Base-by-base conservation (phyloP, 2,113 vertebrate genomes). In the Myanophis thanlyinensis region DNA sequence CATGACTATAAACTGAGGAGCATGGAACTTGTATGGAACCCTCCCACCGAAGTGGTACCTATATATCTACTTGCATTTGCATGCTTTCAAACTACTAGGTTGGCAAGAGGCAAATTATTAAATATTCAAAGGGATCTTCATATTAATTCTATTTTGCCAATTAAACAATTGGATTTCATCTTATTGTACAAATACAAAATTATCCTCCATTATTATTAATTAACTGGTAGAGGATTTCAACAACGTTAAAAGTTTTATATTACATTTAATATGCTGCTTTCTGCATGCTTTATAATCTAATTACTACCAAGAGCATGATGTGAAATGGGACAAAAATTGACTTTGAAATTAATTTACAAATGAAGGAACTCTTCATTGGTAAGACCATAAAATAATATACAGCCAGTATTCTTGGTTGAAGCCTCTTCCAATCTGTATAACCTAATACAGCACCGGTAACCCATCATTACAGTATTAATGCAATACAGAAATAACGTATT, bases 401-500 rank as follows among this genome's bases (percentile, higher is more conserved):
- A 67, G 7, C 25, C 49, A 80, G 35, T 44, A 84, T 35, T 92
- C 52, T 92, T 15, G 2, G 13, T 56, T 40, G 51, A 49, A 47
- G 30, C 11, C 20, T n/a, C 44, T 89, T 23, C 30, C 73, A 49
- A 12, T n/a, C 1, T 53, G 40, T 3, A 35, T 47, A 30, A 23
- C 5, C 8, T 47, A 11, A 23, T 27, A 53, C 23, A 8, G 51
- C 5, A 46, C 59, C 35, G n/a, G n/a, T n/a, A 52, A 30, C 4
- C 35, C 56, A 52, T 44, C 8, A 40, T 91, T 25, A 44, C 11
- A 23, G 2, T 40, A 46, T 25, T 91, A 47, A 0, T 47, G 87
- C 13, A 47, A 95, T 80, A 48, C 59, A 48, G 88, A 46, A 73
- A 73, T 89, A 87, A 96, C 93, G 96, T 2, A 80, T 93, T 48